Percentiles rank a stretch among this genome's conserved stretches.
Conservation (phyloP, 2,797 vertebrate species). For the Propithecus perrieri region DNA sequence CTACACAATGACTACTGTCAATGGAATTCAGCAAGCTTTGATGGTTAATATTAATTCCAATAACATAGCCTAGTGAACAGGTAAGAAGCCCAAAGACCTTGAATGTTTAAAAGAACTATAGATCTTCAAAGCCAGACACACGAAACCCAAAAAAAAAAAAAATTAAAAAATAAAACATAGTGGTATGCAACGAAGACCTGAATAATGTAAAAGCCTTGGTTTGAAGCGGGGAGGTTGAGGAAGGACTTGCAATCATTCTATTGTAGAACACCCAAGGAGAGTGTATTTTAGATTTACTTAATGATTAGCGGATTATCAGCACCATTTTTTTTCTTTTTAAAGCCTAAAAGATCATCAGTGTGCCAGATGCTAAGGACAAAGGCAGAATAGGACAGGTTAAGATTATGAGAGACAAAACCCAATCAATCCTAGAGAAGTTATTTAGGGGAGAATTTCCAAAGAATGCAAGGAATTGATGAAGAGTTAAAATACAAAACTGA, state of each 20-base stretch:
- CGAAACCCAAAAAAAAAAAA: conserved; percentile 29
- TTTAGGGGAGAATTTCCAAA: neutral
- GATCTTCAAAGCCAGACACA: conserved; percentile 78
- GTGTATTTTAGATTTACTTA: conserved; percentile 41
- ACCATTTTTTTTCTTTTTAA: accelerated
- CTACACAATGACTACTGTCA: conserved; percentile 21
- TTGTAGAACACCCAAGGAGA: neutral
- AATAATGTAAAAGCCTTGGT: conserved; percentile 75
- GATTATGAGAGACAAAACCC: neutral
- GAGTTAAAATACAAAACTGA: conserved; percentile 8
- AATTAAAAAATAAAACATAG: neutral
- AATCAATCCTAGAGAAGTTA: neutral
- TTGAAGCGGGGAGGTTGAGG: neutral
- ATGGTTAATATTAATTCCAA: conserved; percentile 78
- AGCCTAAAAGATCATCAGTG: neutral
- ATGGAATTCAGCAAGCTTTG: conserved; percentile 72
- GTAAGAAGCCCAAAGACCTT: conserved; percentile 70
- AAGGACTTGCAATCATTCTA: neutral
- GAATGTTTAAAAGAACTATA: conserved; percentile 77
- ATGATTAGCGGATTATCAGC: neutral
- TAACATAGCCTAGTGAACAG: conserved; percentile 35
- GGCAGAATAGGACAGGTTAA: neutral
- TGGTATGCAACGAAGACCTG: conserved; percentile 56
- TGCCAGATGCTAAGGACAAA: neutral
- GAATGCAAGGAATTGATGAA: neutral